phyloP scores from a whole-genome alignment of 2,113 vertebrate species.

The Phyllostomus hastatus region DNA sequence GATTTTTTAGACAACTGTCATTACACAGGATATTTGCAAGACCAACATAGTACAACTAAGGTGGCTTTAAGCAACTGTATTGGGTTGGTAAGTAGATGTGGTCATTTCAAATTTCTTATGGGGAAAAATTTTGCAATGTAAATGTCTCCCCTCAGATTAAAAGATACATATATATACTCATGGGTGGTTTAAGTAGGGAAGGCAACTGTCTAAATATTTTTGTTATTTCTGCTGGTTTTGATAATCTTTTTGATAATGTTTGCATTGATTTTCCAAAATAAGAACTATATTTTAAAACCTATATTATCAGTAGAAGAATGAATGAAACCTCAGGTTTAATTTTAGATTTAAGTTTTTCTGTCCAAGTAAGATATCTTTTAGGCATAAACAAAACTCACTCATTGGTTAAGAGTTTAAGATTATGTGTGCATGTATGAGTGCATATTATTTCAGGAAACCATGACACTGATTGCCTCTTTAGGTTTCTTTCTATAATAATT shows the following conservation, averaged over 20 bases:
- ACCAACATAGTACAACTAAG: constrained; percentile 89
- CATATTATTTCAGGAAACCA: not conserved
- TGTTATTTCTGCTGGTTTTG: constrained; percentile 15
- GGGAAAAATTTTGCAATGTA: constrained; percentile 30
- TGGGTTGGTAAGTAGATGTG: constrained; percentile 92
- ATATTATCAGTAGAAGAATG: not conserved
- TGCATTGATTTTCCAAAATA: constrained; percentile 24
- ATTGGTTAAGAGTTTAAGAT: not conserved
- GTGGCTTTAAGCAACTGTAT: constrained; percentile 98
- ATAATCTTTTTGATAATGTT: constrained; percentile 9
- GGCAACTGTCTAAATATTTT: not conserved
- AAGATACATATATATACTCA: not conserved
- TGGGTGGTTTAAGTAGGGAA: not conserved
- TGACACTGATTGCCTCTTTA: not conserved
- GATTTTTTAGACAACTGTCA: constrained; percentile 93
- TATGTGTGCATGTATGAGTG: not conserved
- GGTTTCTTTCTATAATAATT: not conserved
- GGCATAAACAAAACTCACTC: constrained; percentile 5
- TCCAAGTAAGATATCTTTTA: not conserved
- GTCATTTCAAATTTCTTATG: constrained; percentile 51
- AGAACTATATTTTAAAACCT: not conserved
- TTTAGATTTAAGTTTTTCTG: constrained; percentile 40
- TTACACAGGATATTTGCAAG: constrained; percentile 94
- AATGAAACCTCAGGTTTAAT: constrained; percentile 20
- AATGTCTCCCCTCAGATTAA: not conserved